Conservation (phyloP, 1,140 invertebrate genomes). For the Argopecten irradians region DNA sequence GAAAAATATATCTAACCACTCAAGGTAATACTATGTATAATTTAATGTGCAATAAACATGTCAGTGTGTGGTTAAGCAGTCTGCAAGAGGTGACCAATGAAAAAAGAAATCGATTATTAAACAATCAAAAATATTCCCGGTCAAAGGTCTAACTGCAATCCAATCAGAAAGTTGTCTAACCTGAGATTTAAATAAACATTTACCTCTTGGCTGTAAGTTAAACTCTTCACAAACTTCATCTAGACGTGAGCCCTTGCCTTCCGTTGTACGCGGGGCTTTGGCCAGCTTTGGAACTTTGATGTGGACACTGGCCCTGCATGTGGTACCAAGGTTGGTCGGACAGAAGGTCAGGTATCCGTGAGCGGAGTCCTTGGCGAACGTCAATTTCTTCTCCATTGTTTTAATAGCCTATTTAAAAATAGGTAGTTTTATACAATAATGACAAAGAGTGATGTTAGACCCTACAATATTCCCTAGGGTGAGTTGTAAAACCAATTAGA, state of each 20-base stretch:
- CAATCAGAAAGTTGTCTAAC: too few species aligned
- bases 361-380: constrained; percentile 80
- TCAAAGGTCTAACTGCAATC: too few species aligned
- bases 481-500: background rate
- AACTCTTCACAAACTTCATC: constrained; percentile 60
- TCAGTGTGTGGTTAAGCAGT: too few species aligned
- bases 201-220: constrained; percentile 69
- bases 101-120: too few species aligned
- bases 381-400: constrained; percentile 83
- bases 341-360: constrained; percentile 98
- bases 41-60: too few species aligned
- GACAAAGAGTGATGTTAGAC: background rate
- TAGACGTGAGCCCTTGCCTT: background rate
- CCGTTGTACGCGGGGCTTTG: constrained; percentile 76
- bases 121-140: too few species aligned
- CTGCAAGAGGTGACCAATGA: too few species aligned
- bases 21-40: too few species aligned
- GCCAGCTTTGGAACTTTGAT: constrained; percentile 97
- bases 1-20: too few species aligned
- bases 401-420: constrained; percentile 78
- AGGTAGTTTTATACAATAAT: background rate
- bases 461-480: background rate
- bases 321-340: constrained; percentile 97
- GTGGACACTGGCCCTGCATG: constrained; percentile 97
- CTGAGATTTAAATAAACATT: constrained; percentile 2